phyloP scores from a whole-genome alignment of 2,113 vertebrate species.

The Paedocypris sp. region DNA sequence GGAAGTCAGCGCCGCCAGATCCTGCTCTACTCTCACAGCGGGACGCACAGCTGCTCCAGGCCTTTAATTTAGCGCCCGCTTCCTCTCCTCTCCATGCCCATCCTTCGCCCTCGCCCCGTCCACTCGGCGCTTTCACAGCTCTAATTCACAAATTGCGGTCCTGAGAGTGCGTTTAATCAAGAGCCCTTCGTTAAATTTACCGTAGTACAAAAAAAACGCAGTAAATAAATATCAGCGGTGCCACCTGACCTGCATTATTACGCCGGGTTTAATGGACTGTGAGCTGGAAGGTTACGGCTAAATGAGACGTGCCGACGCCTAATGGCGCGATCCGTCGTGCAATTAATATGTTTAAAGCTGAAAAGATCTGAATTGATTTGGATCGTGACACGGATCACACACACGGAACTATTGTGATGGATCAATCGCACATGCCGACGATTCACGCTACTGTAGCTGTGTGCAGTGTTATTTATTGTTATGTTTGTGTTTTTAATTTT shows the following conservation, averaged over 20 bases:
- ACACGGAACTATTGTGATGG: too few species aligned
- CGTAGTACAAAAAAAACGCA: neutral
- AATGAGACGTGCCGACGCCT: too few species aligned
- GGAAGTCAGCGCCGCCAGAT: slow-evolving; percentile 20
- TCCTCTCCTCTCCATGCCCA: neutral
- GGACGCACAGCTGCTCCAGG: slow-evolving; percentile 10
- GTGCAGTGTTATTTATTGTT: too few species aligned
- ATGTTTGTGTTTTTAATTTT: too few species aligned
- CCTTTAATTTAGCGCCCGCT: slow-evolving; percentile 1
- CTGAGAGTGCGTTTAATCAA: neutral
- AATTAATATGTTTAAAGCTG: too few species aligned
- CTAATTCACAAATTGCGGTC: neutral
- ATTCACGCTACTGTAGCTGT: too few species aligned
- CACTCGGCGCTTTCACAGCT: neutral
- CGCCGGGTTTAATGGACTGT: too few species aligned
- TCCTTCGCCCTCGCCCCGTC: neutral
- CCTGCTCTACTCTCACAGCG: slow-evolving; percentile 20
- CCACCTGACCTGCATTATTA: slow-evolving; percentile 1
- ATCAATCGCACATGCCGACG: too few species aligned
- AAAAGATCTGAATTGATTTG: too few species aligned
- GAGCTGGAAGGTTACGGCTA: too few species aligned
- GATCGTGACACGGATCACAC: too few species aligned
- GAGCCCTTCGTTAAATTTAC: neutral
- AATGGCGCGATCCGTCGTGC: too few species aligned
- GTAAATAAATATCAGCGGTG: neutral